Evolutionary conservation across 2,797 vertebrate species (phyloP), one percentile per base, ranked within the genome.

Genomic region (Rhinogobio ventralis): DNA sequence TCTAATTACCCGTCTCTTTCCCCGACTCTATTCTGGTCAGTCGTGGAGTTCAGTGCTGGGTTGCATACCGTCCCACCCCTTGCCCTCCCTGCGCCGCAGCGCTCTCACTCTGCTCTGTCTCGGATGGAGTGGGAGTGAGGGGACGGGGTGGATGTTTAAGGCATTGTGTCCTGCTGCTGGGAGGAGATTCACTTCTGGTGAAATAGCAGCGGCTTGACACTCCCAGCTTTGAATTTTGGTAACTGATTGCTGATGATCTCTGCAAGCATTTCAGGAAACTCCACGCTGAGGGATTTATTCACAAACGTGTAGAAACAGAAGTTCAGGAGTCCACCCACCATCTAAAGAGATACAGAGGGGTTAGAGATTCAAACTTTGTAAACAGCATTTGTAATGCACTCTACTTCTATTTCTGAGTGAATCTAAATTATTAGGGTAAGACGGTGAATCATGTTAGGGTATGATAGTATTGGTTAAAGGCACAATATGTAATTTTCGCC

Each of bases 191-290:
- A 99, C 94, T 97, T 99, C 94, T 99, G 98, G 96, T 99, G 98
- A 96, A 99, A 99, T 87, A 99, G 96, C 90, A 99, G 97, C 87
- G 97, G 96, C 93, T 98, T 99, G 92, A 99, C 96, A 90, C 97
- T 97, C 91, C 98, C 98, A 83, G 96, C 97, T 93, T 97, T 98
- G 92, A 98, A 97, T 98, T 98, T 99, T 96, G 98, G 98, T 96
- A 99, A 95, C 94, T 99, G 98, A 96, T 98, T 99, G 95, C 96
- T 99, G 96, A 99, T 99, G 95, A 99, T 98, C 94, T 99, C 98
- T 13, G 96, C 97, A 92, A 99, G 95, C 98, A 99, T 99, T 94
- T 99, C 98, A 3, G 98, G 98, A 93, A 99, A 99, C 94, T 99
- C 98, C 91, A 99, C 96, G 77, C 96, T 97, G 93, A 97, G 95